Evolutionary conservation across 2,888 invertebrate genomes (phyloP), one percentile per base, ranked within the genome.

Genomic region (Eupithecia dodoneata): DNA sequence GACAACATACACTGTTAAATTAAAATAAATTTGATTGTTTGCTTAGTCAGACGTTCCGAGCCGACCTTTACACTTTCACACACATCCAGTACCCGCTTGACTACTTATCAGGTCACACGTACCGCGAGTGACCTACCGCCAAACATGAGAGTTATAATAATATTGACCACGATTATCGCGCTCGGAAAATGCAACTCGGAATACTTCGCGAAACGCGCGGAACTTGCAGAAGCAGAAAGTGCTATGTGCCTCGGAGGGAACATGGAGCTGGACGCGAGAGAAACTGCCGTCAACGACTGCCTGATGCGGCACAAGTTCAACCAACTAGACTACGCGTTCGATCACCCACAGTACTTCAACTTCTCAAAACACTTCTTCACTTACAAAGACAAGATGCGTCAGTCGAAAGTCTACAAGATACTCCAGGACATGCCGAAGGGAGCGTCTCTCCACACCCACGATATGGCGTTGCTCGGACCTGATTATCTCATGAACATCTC

Each of bases 341-440:
- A 90, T n/a, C 91, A 96, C 78, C 96, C 96, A 0, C 91, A 93
- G 76, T 90, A 93, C 41, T 97, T 96, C 87, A 95, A 96, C 66
- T 96, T 97, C 2, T 96, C 97, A 0, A 93, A 94, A 44, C 97
- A 97, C 86, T 97, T 97, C 83, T 96, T 97, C 85, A 87, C 92
- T 2, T 96, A 96, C 3, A 96, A 96, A 84, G 85, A 94, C 2
- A 87, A 92, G 18, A 97, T 98, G 67, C 92, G 95, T 7, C 82
- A 93, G 0, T 97, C 97, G 0, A 93, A 96, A 79, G 96, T 98
- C 0, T 97, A 96, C 85, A 89, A 96, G 81, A 94, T 97, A 9
- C 96, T 98, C 13, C 93, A 95, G 79, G 90, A 90, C 55, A 95
- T 98, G 95, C 98, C 98, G 0, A 98, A 98, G 91, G 98, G 97